Evolutionary conservation across 2,113 vertebrate genomes (phyloP).

Genomic region (Daboia siamensis): DNA sequence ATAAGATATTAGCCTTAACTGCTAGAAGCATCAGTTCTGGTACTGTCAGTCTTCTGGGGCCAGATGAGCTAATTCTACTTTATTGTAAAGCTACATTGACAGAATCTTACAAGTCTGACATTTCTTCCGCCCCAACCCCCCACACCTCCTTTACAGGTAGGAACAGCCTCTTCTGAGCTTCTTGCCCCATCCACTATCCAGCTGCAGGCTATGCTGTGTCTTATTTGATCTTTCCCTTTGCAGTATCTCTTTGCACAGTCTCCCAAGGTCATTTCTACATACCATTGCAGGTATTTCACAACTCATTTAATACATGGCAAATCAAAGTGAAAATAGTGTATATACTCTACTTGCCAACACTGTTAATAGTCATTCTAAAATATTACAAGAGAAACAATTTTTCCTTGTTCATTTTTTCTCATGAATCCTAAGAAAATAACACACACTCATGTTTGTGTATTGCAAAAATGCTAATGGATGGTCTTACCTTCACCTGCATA

Average conservation of each 20-base stretch:
- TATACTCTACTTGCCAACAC: neutral
- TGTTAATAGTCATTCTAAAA: neutral
- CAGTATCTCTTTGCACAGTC: neutral
- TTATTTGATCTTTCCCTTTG: neutral
- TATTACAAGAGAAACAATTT: neutral
- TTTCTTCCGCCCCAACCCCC: neutral
- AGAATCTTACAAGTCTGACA: neutral
- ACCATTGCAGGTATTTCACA: neutral
- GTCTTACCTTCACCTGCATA: slow-evolving; percentile 91
- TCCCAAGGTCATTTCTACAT: neutral
- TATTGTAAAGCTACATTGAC: neutral
- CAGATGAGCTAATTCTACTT: neutral
- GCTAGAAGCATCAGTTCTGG: neutral
- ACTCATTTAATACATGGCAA: neutral
- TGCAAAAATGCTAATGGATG: neutral
- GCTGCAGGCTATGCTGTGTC: neutral
- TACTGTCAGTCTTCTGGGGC: neutral
- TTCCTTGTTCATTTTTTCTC: neutral
- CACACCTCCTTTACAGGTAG: neutral
- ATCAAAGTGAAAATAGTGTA: neutral
- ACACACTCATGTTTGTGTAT: neutral
- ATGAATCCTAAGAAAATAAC: neutral
- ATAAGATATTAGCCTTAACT: neutral
- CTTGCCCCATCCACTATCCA: neutral
- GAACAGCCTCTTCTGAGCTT: neutral